Percentiles rank a stretch among this genome's conserved stretches.
Evolutionary conservation across 2,888 invertebrate genomes (phyloP).

Genomic region (Meteorus colon): DNA sequence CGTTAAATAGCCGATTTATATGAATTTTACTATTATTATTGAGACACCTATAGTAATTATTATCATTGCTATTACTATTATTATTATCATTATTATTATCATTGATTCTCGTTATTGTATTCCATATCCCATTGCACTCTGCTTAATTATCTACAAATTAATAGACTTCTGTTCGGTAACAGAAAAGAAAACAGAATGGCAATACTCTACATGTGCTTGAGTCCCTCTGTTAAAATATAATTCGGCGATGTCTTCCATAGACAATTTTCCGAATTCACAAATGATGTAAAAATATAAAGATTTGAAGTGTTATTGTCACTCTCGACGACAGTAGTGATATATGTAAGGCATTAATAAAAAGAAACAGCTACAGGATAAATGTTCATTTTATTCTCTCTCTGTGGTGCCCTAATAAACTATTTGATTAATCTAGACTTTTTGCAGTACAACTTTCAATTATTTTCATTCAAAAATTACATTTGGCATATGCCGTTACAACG

Average conservation of each 20-base stretch:
- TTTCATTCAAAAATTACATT: conserved; percentile 18
- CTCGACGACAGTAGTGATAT: conserved; percentile 42
- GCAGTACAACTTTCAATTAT: conserved; percentile 37
- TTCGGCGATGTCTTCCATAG: conserved; percentile 29
- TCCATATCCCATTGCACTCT: neutral
- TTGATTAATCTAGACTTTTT: conserved; percentile 39
- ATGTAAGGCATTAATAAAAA: conserved; percentile 44
- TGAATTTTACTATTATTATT: conserved; percentile 9
- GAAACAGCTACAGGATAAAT: conserved; percentile 29
- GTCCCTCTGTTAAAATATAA: conserved; percentile 25
- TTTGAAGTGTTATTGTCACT: conserved; percentile 39
- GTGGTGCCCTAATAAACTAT: conserved; percentile 43
- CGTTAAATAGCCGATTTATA: conserved; percentile 3
- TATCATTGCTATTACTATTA: neutral
- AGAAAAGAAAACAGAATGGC: neutral
- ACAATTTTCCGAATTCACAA: neutral
- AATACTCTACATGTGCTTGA: conserved; percentile 19
- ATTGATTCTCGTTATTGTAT: neutral
- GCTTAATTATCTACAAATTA: neutral
- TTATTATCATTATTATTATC: conserved; percentile 4
- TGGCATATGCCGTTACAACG: conserved; percentile 26
- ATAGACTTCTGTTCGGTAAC: neutral
- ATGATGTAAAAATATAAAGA: conserved; percentile 13
- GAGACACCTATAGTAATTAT: neutral
- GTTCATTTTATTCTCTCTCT: conserved; percentile 36